Evolutionary conservation across 2,888 invertebrate species (phyloP).

Genomic region (Uloborus plumipes): DNA sequence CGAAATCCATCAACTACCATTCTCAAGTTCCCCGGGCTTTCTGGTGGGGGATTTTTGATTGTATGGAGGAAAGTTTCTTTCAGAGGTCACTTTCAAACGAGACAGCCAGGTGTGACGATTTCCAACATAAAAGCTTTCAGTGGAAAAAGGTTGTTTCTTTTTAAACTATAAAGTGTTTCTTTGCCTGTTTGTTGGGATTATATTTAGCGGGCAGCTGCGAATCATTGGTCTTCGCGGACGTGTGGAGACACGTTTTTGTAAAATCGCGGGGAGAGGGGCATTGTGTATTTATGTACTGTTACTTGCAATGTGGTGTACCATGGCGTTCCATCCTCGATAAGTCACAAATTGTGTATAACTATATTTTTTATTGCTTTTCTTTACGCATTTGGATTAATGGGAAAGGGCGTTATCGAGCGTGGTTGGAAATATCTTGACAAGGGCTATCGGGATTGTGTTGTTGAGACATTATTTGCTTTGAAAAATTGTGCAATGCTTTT

Average conservation of each 20-base stretch:
- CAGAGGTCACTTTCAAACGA: constrained; percentile 29
- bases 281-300: constrained; percentile 12
- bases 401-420: neutral
- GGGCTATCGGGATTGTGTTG: neutral
- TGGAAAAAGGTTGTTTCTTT: constrained; percentile 32
- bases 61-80: constrained; percentile 13
- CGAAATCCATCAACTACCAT: constrained; percentile 16
- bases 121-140: constrained; percentile 35
- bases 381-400: no score
- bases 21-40: constrained; percentile 11
- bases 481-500: no score
- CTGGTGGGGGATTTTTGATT: neutral
- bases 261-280: neutral
- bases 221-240: neutral
- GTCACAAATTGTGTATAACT: neutral
- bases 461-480: no score
- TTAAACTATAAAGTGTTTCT: constrained; percentile 51
- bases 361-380: no score
- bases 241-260: constrained; percentile 23
- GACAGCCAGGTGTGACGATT: constrained; percentile 57
- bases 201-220: constrained; percentile 44
- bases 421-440: neutral
- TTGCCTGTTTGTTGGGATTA: constrained; percentile 51
- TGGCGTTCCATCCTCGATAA: neutral
- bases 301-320: constrained; percentile 34